A percentile compares a stretch with the other conserved stretches of the same genome.
Conservation (phyloP, 2,888 invertebrate species). For the Alitta virens region DNA sequence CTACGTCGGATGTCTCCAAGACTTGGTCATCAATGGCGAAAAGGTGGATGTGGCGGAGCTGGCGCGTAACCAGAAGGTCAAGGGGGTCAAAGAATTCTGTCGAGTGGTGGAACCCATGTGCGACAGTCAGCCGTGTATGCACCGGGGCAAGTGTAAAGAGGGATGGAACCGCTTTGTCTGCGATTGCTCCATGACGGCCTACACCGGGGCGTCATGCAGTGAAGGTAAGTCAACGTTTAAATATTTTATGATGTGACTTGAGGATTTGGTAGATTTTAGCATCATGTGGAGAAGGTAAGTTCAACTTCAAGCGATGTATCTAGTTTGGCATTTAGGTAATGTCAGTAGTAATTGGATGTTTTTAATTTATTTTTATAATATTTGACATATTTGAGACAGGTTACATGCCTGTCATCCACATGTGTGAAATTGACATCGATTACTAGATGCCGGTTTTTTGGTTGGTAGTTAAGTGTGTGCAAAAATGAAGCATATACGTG, state of each 20-base stretch:
- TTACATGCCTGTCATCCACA: too few species aligned
- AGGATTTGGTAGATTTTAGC: neutral
- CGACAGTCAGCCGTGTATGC: conserved; percentile 79
- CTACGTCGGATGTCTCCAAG: conserved; percentile 90
- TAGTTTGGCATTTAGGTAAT: too few species aligned
- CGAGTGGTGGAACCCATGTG: conserved; percentile 64
- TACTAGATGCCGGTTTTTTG: too few species aligned
- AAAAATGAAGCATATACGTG: too few species aligned
- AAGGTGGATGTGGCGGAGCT: conserved; percentile 84
- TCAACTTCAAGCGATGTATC: too few species aligned
- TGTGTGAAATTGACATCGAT: too few species aligned
- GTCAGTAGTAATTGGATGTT: too few species aligned
- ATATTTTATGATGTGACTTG: neutral
- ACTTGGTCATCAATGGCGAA: conserved; percentile 82
- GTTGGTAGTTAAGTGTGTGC: too few species aligned
- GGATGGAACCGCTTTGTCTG: conserved; percentile 95
- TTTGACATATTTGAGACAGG: too few species aligned
- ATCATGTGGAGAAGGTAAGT: too few species aligned
- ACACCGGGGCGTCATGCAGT: conserved; percentile 87
- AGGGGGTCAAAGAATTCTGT: conserved; percentile 85
- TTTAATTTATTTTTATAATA: too few species aligned
- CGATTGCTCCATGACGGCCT: conserved; percentile 86
- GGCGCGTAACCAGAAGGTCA: conserved; percentile 86
- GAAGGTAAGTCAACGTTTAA: conserved; percentile 63
- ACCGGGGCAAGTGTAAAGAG: conserved; percentile 82